Conservation (phyloP, 2,888 invertebrate species). For the Panopea generosa region DNA sequence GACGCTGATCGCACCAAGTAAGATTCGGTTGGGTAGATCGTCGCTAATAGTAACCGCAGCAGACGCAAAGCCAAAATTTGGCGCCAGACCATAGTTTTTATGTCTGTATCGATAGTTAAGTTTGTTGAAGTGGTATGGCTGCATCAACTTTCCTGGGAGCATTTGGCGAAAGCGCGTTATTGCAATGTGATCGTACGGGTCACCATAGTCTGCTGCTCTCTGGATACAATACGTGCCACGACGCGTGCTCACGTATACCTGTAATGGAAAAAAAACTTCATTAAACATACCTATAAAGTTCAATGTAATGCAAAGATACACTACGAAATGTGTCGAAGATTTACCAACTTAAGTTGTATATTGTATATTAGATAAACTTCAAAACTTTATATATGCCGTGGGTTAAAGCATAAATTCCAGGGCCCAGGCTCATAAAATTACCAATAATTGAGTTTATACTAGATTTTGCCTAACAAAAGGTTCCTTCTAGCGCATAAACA, state of each 20-base stretch:
- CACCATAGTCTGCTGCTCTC: slow-evolving; percentile 76
- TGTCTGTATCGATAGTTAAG: slow-evolving; percentile 69
- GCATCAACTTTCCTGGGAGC: slow-evolving; percentile 63
- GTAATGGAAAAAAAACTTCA: slow-evolving; percentile 8
- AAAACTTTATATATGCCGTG: no score
- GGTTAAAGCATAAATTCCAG: no score
- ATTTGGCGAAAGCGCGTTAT: slow-evolving; percentile 65
- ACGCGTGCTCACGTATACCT: slow-evolving; percentile 85
- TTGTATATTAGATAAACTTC: no score
- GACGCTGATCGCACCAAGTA: slow-evolving; percentile 60
- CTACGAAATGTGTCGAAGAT: no score
- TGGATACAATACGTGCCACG: slow-evolving; percentile 85
- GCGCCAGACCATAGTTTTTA: slow-evolving; percentile 65
- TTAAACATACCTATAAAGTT: no score
- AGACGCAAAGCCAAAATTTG: slow-evolving; percentile 65
- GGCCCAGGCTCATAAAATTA: no score
- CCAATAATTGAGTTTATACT: no score
- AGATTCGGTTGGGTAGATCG: slow-evolving; percentile 69
- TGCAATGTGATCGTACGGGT: slow-evolving; percentile 74
- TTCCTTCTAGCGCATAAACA: no score
- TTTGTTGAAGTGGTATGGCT: slow-evolving; percentile 66
- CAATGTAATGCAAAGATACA: no score
- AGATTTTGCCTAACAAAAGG: no score
- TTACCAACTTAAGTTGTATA: no score
- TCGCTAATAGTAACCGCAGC: slow-evolving; percentile 69